Evolutionary conservation across 92 coral and sea anemone species (phyloP), one percentile per base, ranked within the genome.

Genomic region (Siderastrea radians): DNA sequence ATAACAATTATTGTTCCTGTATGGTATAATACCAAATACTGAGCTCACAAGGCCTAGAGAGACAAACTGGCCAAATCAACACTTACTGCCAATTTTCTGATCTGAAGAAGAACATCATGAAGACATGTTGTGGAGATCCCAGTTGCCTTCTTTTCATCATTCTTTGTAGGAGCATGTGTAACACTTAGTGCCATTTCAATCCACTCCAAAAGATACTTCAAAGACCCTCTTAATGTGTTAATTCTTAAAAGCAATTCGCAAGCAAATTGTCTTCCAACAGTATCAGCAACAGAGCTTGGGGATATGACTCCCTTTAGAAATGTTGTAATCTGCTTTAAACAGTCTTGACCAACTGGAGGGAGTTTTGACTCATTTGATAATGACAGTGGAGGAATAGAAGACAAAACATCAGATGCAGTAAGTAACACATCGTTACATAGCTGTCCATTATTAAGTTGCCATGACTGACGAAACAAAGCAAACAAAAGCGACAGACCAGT

Each of bases 401-500:
- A 81, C 70, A 95, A 60, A 14, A 95, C 98, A 6, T 92, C 86
- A 44, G 79, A 88, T 13, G 91, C 98, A n/a, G 98, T 95, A 7
- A 51, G 50, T 8, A 95, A 85, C 51, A 95, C 98, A 68, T 95
- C 98, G 57, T 95, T 93, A 65, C 98, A 95, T 48, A 95, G 79
- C 6, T 86, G 70, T 46, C 94, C 96, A 58, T 93, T 92, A 5
- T 92, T 94, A 10, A 67, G 78, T 51, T 79, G 85, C 98, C 98
- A 95, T 14, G 96, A 93, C 74, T 95, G 98, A 13, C 98, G 96
- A 68, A 95, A 92, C 7, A 95, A 78, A 50, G 96, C 88, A 75
- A 95, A 95, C 64, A 95, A 85, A 3, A 95, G 67, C 48, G 96
- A 90, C 83, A 95, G 74, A 38, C 98, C 98, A 55, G 98, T 95